phyloP scores from a whole-genome alignment of 2,888 invertebrate genomes.

The Dione vanillae region DNA sequence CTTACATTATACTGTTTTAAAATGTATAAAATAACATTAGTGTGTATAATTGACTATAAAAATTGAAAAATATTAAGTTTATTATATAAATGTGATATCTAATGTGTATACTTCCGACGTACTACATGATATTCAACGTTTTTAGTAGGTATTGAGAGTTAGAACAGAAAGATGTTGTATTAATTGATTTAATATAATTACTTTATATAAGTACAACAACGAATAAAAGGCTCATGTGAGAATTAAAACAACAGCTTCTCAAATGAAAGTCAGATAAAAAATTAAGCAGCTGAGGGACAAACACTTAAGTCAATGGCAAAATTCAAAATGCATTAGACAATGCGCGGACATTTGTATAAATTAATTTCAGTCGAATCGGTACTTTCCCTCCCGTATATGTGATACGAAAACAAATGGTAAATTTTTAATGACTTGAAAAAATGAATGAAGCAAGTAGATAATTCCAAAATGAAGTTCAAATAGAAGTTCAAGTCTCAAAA shows the following conservation, averaged over 20 bases:
- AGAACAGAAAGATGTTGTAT: too few species aligned
- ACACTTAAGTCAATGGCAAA: constrained; percentile 61
- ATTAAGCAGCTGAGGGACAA: constrained; percentile 29
- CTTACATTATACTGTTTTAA: background rate
- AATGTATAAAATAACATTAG: background rate
- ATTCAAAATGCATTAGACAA: constrained; percentile 69
- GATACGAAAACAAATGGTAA: constrained; percentile 42
- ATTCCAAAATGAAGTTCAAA: constrained; percentile 39
- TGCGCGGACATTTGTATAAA: constrained; percentile 52
- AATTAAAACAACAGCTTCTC: constrained; percentile 24
- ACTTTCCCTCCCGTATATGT: constrained; percentile 42
- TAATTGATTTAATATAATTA: too few species aligned
- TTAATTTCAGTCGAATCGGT: constrained; percentile 47
- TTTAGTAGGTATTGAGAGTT: too few species aligned
- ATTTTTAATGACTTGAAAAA: constrained; percentile 37
- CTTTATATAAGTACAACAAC: constrained; percentile 2
- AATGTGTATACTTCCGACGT: too few species aligned
- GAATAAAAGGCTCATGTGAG: constrained; percentile 16
- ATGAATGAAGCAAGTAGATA: constrained; percentile 42
- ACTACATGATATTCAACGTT: too few species aligned
- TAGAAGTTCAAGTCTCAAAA: too few species aligned
- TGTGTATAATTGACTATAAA: too few species aligned
- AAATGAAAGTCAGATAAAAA: constrained; percentile 42
- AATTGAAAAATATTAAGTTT: too few species aligned
- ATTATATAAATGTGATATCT: too few species aligned